Evolutionary conservation across 2,888 invertebrate species (phyloP), one percentile per base, ranked within the genome.

Genomic region (Phaonia tiefii): DNA sequence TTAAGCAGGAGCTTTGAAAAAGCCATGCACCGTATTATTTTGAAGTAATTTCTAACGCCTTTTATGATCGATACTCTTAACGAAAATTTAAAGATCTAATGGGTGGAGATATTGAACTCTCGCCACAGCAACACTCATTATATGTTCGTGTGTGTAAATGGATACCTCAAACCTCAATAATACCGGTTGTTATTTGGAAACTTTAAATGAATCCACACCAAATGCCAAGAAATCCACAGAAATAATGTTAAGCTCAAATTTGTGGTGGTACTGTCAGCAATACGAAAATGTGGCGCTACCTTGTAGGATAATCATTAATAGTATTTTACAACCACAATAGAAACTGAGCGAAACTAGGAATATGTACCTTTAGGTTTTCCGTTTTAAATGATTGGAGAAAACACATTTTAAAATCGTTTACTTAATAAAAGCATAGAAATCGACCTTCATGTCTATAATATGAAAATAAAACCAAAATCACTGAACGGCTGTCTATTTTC

Each of bases 21-120:
- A 83, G 72, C 76, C 73, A 78, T 84, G 76, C 80, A 77, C 83
- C 76, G 75, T 78, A 56, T 17, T 72, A 65, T 69, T 81, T 83
- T 82, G 74, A 82, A 79, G 81, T 83, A 84, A 85, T 85, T 84
- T 85, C 84, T 85, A 85, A 85, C 84, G 85, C 85, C 84, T 85
- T 83, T 84, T 84, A 82, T 76, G 83, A 84, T 84, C 83, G 83
- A 85, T 84, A 83, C 81, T 84, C 85, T 84, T 83, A 83, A 74
- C 73, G 75, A 78, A 75, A 74, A 71, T 72, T 70, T 72, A 72
- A 72, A 58, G 63, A 75, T 75, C 65, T 56, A 51, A 60, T 60
- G 74, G 72, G 67, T 75, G 73, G 65, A 76, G 63, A 75, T 72
- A 51, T 65, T 76, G 76, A 83, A 77, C 73, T 77, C 17, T 20